Conservation (phyloP, 2,797 vertebrate genomes). For the Mus spretus region DNA sequence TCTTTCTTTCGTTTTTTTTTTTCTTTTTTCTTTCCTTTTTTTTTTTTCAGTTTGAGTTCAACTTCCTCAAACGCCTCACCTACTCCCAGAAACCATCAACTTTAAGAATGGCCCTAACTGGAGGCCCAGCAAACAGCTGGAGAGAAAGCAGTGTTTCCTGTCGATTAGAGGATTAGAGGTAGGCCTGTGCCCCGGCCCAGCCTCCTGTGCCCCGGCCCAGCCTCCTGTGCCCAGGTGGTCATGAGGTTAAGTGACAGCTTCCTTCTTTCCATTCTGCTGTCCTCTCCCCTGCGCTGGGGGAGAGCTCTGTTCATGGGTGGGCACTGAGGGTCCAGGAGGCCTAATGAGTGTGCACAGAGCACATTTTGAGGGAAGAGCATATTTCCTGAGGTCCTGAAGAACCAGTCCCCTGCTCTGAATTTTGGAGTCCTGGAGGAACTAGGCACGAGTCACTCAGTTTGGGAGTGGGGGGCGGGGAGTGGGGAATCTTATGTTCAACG, state of each 20-base stretch:
- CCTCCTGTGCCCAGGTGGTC: background rate
- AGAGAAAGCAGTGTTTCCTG: slow-evolving; percentile 52
- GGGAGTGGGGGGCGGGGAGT: background rate
- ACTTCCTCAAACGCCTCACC: slow-evolving; percentile 38
- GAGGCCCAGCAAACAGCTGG: background rate
- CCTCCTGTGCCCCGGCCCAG: background rate
- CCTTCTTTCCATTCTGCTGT: background rate
- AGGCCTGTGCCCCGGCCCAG: background rate
- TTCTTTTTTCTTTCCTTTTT: too few species aligned
- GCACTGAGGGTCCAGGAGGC: background rate
- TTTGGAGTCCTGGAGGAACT: accelerated
- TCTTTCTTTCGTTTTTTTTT: too few species aligned
- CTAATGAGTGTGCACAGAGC: background rate
- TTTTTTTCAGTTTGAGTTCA: slow-evolving; percentile 4
- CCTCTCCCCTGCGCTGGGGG: background rate
- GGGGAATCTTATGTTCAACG: accelerated
- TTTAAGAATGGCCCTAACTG: background rate
- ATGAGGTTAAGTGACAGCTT: slow-evolving; percentile 40
- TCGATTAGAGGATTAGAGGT: slow-evolving; percentile 40
- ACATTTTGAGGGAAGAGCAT: background rate
- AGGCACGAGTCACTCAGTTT: accelerated
- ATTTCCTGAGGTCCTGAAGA: background rate
- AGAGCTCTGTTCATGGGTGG: background rate
- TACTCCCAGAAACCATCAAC: background rate
- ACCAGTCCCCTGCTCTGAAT: accelerated